Percentiles rank a stretch among this genome's conserved stretches.
Conservation (phyloP, 2,888 invertebrate species). For the Drosophila cracens region DNA sequence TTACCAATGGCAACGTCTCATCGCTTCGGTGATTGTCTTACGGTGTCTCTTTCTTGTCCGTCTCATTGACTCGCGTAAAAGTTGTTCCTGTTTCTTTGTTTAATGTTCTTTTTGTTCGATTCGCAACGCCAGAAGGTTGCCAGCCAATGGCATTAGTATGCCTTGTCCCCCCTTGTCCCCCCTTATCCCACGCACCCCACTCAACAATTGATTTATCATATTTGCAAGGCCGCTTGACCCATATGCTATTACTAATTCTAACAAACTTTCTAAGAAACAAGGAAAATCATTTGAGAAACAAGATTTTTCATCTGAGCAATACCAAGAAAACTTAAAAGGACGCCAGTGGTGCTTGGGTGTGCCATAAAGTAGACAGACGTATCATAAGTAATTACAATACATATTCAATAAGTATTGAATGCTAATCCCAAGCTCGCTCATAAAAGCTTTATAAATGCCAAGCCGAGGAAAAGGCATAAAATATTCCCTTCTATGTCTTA, state of each 20-base stretch:
- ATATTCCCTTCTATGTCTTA: background rate
- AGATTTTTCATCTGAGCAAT: background rate
- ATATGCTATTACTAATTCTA: slow-evolving; percentile 40
- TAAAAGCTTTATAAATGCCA: background rate
- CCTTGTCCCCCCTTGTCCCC: background rate
- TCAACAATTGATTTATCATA: slow-evolving; percentile 74
- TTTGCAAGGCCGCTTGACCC: slow-evolving; percentile 60
- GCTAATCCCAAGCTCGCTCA: background rate
- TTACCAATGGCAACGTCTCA: slow-evolving; percentile 23
- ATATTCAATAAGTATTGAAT: background rate
- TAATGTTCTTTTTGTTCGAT: slow-evolving; percentile 7
- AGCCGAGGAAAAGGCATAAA: background rate
- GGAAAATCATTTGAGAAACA: background rate
- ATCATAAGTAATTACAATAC: background rate
- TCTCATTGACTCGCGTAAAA: slow-evolving; percentile 53
- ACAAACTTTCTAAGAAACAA: slow-evolving; percentile 13
- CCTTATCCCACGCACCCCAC: background rate
- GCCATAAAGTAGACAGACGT: background rate
- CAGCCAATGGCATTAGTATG: slow-evolving; percentile 18
- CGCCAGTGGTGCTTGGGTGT: background rate
- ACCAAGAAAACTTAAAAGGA: background rate
- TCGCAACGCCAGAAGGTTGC: slow-evolving; percentile 46
- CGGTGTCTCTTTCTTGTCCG: slow-evolving; percentile 34
- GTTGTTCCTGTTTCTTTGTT: slow-evolving; percentile 52
- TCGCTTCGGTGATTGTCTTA: slow-evolving; percentile 47